These are phyloP conservation scores for Drepana arcuata DNA, from an alignment of 1,140 invertebrate genomes.

Conservation along the genomic window DNA sequence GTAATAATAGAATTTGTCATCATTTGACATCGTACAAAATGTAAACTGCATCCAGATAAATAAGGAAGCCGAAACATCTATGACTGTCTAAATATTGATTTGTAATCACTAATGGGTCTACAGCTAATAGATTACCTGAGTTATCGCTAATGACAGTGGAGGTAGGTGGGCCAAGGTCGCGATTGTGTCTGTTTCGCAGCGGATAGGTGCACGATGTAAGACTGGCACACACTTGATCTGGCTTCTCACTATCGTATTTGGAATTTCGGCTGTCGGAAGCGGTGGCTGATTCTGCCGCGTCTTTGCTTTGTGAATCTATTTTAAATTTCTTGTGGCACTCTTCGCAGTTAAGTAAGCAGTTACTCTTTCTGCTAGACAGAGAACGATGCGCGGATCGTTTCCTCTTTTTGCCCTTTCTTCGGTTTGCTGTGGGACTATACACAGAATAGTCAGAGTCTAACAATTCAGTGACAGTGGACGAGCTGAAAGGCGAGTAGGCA, in stretches of 20 bases:
- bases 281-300: constrained; percentile 26
- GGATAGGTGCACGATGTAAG: constrained; percentile 39
- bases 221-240: constrained; percentile 14
- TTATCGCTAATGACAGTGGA: constrained; percentile 47
- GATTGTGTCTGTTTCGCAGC: constrained; percentile 46
- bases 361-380: constrained; percentile 50
- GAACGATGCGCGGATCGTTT: constrained; percentile 56
- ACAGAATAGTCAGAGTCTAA: constrained; percentile 68
- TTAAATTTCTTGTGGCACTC: constrained; percentile 56
- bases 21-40: background rate
- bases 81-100: too few relatives aligned
- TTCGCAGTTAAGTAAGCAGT: constrained; percentile 41
- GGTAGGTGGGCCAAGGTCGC: constrained; percentile 45
- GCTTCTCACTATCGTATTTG: constrained; percentile 35
- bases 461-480: constrained; percentile 62
- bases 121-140: constrained; percentile 43
- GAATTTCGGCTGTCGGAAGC: constrained; percentile 18
- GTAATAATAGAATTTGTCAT: background rate
- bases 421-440: constrained; percentile 56
- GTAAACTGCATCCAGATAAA: too few relatives aligned
- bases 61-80: too few relatives aligned
- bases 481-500: constrained; percentile 69
- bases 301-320: constrained; percentile 40
- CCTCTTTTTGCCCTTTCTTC: constrained; percentile 60
- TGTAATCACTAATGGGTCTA: too few relatives aligned